Base-by-base conservation (phyloP, 1,140 invertebrate genomes). In the Drosophila rufa region DNA sequence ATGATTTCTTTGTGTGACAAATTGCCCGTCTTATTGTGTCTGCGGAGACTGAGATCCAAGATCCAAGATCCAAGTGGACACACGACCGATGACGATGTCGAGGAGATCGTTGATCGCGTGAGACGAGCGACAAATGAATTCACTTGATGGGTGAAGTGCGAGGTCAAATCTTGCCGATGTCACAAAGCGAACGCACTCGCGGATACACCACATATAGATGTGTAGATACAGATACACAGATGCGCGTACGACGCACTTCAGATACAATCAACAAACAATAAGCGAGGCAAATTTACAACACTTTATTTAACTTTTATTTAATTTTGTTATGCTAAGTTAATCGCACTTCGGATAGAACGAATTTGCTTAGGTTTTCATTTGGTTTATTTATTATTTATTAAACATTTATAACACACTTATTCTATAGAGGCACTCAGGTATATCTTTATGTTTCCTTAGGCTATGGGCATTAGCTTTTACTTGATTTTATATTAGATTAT, bases 61-160 rank as follows among this genome's bases (percentile, higher is more conserved):
- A 57, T 66, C 4, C 51, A 57, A 57, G 33, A 51, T 30, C 47
- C 55, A 45, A 53, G 75, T 14, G 60, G 61, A 42, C 56, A 25
- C 55, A 48, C 40, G 48, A 70, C 59, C 25, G 79, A 71, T 64
- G 78, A 69, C 33, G 57, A 58, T 15, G 51, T 25, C 27, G 45
- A 17, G 76, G 46, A 56, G 74, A 82, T 61, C 48, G 69, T 50
- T 25, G 55, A 73, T 74, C 70, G 70, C 70, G 70, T 73, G 70
- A 74, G 68, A 30, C 42, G 68, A 30, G 60, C 68, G 51, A 50
- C 51, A 64, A 79, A 66, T 76, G 80, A 89, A 89, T 89, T 91
- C 85, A 79, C 85, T 90, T 90, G 85, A 90, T 90, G 85, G 86
- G 85, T 90, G 85, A 90, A 90, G 85, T 90, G 85, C 85, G 85